phyloP scores from a whole-genome alignment of 1,140 invertebrate species.

The Bombus ignitus region DNA sequence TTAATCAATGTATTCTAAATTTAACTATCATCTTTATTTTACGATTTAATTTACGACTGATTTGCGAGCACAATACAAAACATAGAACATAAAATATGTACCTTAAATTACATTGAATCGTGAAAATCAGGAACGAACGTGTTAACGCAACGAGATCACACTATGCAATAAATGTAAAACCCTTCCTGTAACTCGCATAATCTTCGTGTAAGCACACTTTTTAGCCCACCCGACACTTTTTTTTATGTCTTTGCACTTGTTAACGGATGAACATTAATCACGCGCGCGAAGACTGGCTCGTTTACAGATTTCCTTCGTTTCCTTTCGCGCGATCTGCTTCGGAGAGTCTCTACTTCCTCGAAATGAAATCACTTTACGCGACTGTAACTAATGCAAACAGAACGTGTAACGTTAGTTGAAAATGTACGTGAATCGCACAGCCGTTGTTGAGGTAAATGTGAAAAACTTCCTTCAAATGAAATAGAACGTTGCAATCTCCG shows the following conservation, averaged over 20 bases:
- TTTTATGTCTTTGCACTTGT: not conserved
- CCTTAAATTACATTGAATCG: not conserved
- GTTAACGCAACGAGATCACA: not conserved
- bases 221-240: no score
- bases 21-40: no score
- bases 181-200: not conserved
- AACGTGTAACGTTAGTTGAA: not conserved
- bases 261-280: not conserved
- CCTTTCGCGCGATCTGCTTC: not conserved
- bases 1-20: no score
- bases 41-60: no score
- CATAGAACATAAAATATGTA: no score
- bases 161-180: not conserved
- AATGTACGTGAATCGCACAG: not conserved
- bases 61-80: not conserved
- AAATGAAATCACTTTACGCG: not conserved
- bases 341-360: no score
- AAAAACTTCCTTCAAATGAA: not conserved
- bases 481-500: slow-evolving; percentile 5
- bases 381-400: not conserved
- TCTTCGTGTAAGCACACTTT: not conserved
- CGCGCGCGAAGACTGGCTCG: not conserved
- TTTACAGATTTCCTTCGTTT: not conserved
- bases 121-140: not conserved
- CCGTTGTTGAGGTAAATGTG: not conserved